Percentiles rank a stretch among this genome's conserved stretches.
These are phyloP conservation scores for Falco rusticolus DNA, from an alignment of 2,797 vertebrate species.

Conservation along the genomic window DNA sequence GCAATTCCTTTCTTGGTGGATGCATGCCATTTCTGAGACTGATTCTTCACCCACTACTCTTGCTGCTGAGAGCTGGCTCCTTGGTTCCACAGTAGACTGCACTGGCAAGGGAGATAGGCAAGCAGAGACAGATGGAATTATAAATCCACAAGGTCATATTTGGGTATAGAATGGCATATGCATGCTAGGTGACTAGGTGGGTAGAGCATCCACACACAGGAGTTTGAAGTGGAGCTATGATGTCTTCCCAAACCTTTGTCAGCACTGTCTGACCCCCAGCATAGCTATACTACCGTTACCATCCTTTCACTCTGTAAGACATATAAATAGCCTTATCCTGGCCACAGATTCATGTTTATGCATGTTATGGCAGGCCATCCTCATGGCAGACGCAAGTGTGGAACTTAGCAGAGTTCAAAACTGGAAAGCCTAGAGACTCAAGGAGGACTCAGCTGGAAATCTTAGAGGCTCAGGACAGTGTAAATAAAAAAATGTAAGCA, in stretches of 20 bases:
- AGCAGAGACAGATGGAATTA: background rate
- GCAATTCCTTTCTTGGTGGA: background rate
- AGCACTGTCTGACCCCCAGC: accelerated
- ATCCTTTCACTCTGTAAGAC: background rate
- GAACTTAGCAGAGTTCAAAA: background rate
- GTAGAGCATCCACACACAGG: background rate
- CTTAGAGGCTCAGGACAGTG: background rate
- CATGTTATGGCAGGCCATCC: too few relatives aligned
- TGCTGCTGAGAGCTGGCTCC: background rate
- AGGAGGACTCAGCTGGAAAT: background rate
- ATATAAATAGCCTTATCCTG: background rate
- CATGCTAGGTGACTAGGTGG: background rate
- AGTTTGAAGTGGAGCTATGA: background rate
- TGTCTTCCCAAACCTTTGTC: background rate
- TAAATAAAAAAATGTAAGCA: background rate
- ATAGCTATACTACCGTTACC: background rate
- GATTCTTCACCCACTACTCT: background rate
- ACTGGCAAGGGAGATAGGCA: background rate
- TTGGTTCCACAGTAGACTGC: background rate
- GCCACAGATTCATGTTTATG: background rate
- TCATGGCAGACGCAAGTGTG: background rate
- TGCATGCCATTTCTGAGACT: background rate
- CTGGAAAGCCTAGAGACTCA: background rate
- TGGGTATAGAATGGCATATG: background rate
- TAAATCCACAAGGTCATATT: background rate